These are phyloP conservation scores for Chamaetylas fuelleborni DNA, from an alignment of 2,113 vertebrate species.

Conservation along the genomic window DNA sequence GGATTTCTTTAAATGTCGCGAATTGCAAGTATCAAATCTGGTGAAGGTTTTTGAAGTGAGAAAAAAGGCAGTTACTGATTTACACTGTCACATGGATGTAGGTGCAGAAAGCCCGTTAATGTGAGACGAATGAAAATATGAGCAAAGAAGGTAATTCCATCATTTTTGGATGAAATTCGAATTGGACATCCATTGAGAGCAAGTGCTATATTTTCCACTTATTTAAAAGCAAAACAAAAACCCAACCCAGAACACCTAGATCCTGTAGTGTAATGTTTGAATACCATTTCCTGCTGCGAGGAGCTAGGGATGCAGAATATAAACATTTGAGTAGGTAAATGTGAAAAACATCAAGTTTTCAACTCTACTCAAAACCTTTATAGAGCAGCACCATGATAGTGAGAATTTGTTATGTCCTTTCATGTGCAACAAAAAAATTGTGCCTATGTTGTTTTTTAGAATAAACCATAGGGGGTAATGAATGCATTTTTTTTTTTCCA, in stretches of 20 bases:
- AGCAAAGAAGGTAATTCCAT: not conserved
- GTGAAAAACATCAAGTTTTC: not conserved
- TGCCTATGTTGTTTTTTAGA: accelerated
- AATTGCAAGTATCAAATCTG: not conserved
- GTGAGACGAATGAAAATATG: not conserved
- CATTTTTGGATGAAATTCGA: not conserved
- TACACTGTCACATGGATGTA: not conserved
- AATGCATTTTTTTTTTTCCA: not conserved
- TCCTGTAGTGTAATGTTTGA: not conserved
- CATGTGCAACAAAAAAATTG: not conserved
- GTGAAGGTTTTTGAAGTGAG: not conserved
- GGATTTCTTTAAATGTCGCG: not conserved
- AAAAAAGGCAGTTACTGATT: not conserved
- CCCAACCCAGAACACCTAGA: not conserved
- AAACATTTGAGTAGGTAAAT: not conserved
- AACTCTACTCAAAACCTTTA: not conserved
- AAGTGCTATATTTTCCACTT: not conserved
- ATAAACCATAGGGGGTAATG: not conserved
- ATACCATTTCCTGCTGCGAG: not conserved
- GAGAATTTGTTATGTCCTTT: not conserved
- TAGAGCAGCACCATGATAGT: not conserved
- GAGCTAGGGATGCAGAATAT: not conserved
- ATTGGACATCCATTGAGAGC: not conserved
- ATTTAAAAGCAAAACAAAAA: not conserved
- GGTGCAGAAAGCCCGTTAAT: not conserved